A percentile compares a stretch with the other conserved stretches of the same genome.
These are phyloP conservation scores for Lasioglossum leucozonium DNA, from an alignment of 2,888 invertebrate species.

Conservation along the genomic window DNA sequence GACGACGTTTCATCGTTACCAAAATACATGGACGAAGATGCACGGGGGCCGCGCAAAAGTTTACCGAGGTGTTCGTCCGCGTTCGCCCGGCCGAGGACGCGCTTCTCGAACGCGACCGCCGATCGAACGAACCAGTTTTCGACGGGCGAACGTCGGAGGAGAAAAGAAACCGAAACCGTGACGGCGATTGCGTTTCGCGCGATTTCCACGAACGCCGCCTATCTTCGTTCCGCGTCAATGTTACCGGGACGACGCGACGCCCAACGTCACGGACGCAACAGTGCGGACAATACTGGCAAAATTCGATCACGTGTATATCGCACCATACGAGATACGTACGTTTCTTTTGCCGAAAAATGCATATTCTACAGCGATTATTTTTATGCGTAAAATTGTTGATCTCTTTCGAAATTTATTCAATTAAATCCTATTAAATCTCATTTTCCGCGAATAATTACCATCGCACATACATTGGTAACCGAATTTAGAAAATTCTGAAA, in stretches of 20 bases:
- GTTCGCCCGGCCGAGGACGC: not conserved
- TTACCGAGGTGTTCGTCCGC: not conserved
- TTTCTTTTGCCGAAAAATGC: too few relatives aligned
- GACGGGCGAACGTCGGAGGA: not conserved
- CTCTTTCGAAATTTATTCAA: too few relatives aligned
- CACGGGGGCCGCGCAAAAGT: not conserved
- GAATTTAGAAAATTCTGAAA: too few relatives aligned
- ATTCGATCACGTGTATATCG: too few relatives aligned
- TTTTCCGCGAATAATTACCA: too few relatives aligned
- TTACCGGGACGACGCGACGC: not conserved
- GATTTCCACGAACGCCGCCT: not conserved
- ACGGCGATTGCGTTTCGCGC: not conserved
- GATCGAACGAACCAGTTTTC: not conserved
- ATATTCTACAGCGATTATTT: too few relatives aligned
- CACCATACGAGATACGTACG: too few relatives aligned
- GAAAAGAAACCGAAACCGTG: not conserved
- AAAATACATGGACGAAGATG: constrained; percentile 34
- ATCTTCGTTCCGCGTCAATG: not conserved
- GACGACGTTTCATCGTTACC: constrained; percentile 26
- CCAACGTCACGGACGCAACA: not conserved
- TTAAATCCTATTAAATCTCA: too few relatives aligned
- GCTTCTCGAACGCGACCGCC: not conserved
- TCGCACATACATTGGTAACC: too few relatives aligned
- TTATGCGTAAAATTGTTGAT: too few relatives aligned
- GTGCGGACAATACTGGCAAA: too few relatives aligned